Base-by-base conservation (phyloP, 2,888 invertebrate genomes). In the Clitarchus hookeri region DNA sequence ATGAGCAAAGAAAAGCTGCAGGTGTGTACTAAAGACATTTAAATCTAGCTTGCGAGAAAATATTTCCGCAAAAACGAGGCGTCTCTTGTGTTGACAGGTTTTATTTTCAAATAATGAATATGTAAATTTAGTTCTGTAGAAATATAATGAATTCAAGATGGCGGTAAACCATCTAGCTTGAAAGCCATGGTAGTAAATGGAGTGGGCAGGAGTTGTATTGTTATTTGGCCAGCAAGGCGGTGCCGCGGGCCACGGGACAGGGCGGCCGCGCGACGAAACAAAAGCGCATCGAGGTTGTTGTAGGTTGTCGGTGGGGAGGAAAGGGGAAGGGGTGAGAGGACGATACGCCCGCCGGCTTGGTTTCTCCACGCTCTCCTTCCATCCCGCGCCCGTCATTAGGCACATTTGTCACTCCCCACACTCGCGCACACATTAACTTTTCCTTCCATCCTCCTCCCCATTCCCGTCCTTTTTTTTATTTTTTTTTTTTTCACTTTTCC, bases 351-450 rank as follows among this genome's bases (percentile, higher is more conserved):
- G 19, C 65, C 13, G 65, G 65, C 65, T n/a, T 16, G 16, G 16
- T 23, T n/a, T 23, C n/a, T 65, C 65, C 65, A 65, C n/a, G 65
- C 65, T 65, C 65, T 65, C 65, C 16, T 65, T 65, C 6, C 65
- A 65, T n/a, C 65, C 65, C 23, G 65, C 65, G 65, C 65, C 23
- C 65, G 65, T 65, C 65, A 65, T 65, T 65, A 65, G 65, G n/a
- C n/a, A 65, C 65, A 65, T 65, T 65, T 65, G 65, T 65, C 65
- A 65, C 65, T 65, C 65, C 65, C n/a, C n/a, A 23, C 23, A 23
- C 65, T 65, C 65, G 65, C 65, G 65, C 65, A 65, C 65, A 65
- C 65, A 65, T 65, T 65, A 65, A 65, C 65, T 65, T 65, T 65
- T 65, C 48, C 11, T 65, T n/a, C 65, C 65, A 11, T 16, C 65